Conservation (phyloP, 2,113 vertebrate genomes). For the Elaphurus davidianus region DNA sequence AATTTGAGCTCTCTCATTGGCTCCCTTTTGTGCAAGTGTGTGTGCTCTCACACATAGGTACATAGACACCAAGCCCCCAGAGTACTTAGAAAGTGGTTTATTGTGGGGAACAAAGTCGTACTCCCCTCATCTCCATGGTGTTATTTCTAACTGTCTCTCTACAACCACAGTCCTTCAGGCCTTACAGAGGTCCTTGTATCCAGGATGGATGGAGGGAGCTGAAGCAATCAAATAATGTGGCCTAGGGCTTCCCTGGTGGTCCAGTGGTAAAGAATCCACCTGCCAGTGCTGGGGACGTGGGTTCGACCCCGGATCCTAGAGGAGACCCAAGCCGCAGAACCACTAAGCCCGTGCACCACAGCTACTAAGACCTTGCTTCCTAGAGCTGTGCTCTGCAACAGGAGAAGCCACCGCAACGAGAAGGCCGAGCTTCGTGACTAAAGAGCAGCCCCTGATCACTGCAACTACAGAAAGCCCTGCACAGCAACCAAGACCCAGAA, state of each 20-base stretch:
- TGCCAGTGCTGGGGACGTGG: not conserved
- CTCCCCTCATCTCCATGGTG: not conserved
- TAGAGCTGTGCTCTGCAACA: not conserved
- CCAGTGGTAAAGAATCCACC: not conserved
- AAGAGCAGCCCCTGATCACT: not conserved
- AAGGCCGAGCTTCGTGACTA: not conserved
- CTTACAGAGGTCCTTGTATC: not conserved
- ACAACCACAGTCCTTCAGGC: not conserved
- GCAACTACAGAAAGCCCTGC: not conserved
- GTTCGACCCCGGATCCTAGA: not conserved
- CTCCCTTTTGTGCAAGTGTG: too few species aligned
- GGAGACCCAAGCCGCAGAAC: not conserved
- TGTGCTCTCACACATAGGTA: too few species aligned
- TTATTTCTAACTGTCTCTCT: not conserved
- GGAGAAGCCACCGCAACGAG: fast-evolving
- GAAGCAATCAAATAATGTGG: not conserved
- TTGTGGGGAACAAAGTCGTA: not conserved
- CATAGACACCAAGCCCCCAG: not conserved
- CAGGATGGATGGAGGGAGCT: not conserved
- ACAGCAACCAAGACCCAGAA: not conserved
- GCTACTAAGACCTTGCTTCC: not conserved
- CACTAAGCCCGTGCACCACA: not conserved
- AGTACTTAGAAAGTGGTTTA: not conserved
- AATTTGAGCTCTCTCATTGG: too few species aligned
- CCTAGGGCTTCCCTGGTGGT: not conserved